Evolutionary conservation across 2,797 vertebrate genomes (phyloP).

Genomic region (Allobates femoralis): DNA sequence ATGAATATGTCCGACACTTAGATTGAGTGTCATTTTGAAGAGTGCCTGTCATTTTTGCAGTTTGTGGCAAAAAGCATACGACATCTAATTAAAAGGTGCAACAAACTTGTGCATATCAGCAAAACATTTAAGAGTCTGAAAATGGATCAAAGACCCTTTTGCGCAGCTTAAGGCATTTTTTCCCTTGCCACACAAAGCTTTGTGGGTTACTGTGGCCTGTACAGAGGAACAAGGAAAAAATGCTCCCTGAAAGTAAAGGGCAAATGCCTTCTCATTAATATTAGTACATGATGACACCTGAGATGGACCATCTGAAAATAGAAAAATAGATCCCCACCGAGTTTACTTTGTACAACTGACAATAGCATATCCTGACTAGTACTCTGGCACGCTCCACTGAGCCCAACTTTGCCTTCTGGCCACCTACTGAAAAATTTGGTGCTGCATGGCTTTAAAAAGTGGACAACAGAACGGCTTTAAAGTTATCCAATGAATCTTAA

Average conservation of each 20-base stretch:
- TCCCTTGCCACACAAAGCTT: constrained; percentile 1
- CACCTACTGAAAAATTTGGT: constrained; percentile 9
- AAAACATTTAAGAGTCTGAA: constrained; percentile 19
- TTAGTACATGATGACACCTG: constrained; percentile 56
- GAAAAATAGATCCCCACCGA: constrained; percentile 54
- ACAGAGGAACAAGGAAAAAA: constrained; percentile 31
- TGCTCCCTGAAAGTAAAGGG: constrained; percentile 44
- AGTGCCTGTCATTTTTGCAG: not conserved
- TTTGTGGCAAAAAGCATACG: not conserved
- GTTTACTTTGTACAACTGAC: constrained; percentile 39
- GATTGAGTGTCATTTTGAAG: not conserved
- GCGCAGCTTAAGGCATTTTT: constrained; percentile 31
- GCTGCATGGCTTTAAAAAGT: constrained; percentile 40
- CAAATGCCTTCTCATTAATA: constrained; percentile 39
- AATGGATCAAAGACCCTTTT: constrained; percentile 5
- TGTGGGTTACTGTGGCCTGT: not conserved
- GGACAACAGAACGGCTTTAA: constrained; percentile 69
- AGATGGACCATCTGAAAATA: constrained; percentile 58
- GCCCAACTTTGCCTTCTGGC: not conserved
- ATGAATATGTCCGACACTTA: not conserved
- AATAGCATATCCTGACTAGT: not conserved
- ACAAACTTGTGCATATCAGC: constrained; percentile 17
- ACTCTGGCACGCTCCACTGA: not conserved
- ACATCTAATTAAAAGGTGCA: not conserved
- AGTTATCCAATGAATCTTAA: constrained; percentile 76